phyloP scores from a whole-genome alignment of 2,113 vertebrate species.

The Elaphurus davidianus region DNA sequence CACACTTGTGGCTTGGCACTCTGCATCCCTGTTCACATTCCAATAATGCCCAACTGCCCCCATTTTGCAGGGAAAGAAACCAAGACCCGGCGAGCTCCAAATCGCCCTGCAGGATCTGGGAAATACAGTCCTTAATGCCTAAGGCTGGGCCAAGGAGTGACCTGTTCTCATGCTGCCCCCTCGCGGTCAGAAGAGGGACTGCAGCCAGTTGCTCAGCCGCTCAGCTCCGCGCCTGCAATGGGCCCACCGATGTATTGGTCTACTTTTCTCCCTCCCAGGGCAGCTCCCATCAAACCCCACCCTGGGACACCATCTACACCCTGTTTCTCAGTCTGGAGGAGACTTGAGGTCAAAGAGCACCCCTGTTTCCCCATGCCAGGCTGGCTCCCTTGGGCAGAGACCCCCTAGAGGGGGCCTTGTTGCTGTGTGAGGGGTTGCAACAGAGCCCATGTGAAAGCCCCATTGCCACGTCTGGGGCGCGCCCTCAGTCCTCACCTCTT shows the following conservation, averaged over 20 bases:
- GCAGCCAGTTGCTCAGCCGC: not conserved
- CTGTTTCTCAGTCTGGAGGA: not conserved
- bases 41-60: not conserved
- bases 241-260: accelerated
- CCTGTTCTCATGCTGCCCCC: slow-evolving; percentile 28
- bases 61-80: not conserved
- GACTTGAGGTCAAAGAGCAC: not conserved
- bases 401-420: not conserved
- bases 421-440: not conserved
- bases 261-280: not conserved
- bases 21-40: not conserved
- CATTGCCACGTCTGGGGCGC: accelerated
- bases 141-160: not conserved
- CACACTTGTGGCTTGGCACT: no score
- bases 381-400: not conserved
- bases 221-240: not conserved
- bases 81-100: not conserved
- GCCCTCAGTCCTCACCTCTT: not conserved
- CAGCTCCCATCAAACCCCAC: not conserved
- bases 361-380: not conserved
- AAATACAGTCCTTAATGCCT: not conserved
- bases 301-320: not conserved
- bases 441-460: not conserved
- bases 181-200: not conserved
- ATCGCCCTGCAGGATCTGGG: not conserved